Percentiles rank a stretch among this genome's conserved stretches.
phyloP scores from a whole-genome alignment of 2,113 vertebrate species.

The Manacus vitellinus region DNA sequence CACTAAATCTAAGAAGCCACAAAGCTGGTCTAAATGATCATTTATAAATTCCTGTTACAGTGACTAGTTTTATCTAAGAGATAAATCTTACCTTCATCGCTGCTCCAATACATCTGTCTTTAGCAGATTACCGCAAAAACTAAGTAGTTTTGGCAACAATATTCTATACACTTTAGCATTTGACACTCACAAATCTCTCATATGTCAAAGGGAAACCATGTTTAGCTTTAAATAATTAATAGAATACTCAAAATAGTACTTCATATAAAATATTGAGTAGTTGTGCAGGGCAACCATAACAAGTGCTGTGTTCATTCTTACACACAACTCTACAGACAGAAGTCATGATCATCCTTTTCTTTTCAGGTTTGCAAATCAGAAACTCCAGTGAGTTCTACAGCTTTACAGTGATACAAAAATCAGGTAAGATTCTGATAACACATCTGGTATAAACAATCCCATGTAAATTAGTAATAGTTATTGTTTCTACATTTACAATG shows the following conservation, averaged over 20 bases:
- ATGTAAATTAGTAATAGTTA: background rate
- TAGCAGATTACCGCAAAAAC: background rate
- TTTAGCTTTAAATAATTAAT: constrained; percentile 26
- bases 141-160: background rate
- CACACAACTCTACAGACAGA: background rate
- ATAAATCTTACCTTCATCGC: background rate
- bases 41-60: background rate
- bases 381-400: background rate
- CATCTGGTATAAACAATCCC: background rate
- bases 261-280: constrained; percentile 13
- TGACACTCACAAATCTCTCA: background rate
- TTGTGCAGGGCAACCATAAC: background rate
- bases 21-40: background rate
- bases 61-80: background rate
- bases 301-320: background rate
- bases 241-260: background rate
- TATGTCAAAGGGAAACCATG: background rate
- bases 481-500: background rate
- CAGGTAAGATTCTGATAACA: background rate
- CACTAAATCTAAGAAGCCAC: background rate
- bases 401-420: background rate
- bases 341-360: background rate
- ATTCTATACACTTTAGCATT: background rate
- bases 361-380: background rate
- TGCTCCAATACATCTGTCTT: background rate